Evolutionary conservation across 2,888 invertebrate species (phyloP), one percentile per base, ranked within the genome.

Genomic region (Torymus aiolomorphi): DNA sequence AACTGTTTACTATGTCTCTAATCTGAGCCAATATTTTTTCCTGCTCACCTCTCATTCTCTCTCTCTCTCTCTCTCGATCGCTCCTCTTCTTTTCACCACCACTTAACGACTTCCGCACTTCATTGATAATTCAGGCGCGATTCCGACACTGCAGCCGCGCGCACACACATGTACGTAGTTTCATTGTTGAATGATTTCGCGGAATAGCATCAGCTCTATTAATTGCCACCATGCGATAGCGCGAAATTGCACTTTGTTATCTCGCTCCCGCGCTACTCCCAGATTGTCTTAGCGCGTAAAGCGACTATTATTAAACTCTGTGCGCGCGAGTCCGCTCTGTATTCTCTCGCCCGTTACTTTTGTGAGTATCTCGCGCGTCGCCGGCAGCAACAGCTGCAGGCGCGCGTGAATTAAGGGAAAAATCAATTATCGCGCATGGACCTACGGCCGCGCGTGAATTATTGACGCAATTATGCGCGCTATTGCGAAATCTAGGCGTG

Each of bases 381-480:
- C 8, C 42, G 42, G 5, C 8, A 20, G 42, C 42, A 42, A 42
- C 42, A 42, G 42, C 42, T 42, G 42, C 42, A 42, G 42, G 8
- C 42, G n/a, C 31, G 51, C 51, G 49, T 8, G 49, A 67, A 57
- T 67, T 74, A 75, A 82, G 83, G 80, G 85, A 87, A 88, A 89
- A 89, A 89, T 89, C 89, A 89, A 89, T 89, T 88, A 88, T 63
- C 62, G 18, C 88, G 84, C 16, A 10, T 2, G 52, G 11, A 52
- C 18, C n/a, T 70, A 56, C 13, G 24, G 42, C 86, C 85, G 87
- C 86, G 87, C 85, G 85, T 89, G 88, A 88, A 88, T 88, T 89
- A 89, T 88, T 86, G 87, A 78, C 80, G 86, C 86, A 89, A 89
- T 89, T 89, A 89, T 87, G 86, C 82, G 83, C 87, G 86, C 63